phyloP scores from a whole-genome alignment of 2,113 vertebrate genomes.

The Atlantisia rogersi region DNA sequence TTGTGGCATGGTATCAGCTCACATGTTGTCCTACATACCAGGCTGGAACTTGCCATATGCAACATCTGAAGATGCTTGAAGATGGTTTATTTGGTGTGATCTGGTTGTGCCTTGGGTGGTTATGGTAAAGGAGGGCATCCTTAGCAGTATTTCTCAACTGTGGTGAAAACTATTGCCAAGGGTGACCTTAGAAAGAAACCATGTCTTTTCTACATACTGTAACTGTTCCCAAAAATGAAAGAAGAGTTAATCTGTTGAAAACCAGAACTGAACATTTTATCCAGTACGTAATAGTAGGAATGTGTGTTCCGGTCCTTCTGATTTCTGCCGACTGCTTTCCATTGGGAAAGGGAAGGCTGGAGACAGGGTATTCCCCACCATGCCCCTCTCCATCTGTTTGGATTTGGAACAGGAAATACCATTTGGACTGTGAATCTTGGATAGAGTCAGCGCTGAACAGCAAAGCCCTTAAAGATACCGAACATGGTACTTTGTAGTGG shows the following conservation, averaged over 20 bases:
- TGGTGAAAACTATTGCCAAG: not conserved
- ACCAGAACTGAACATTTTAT: not conserved
- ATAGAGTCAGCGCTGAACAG: not conserved
- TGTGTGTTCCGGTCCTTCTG: not conserved
- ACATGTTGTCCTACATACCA: fast-evolving
- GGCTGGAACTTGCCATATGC: not conserved
- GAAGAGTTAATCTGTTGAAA: not conserved
- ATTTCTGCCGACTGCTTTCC: not conserved
- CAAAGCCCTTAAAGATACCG: fast-evolving
- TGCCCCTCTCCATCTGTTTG: not conserved
- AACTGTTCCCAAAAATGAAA: not conserved
- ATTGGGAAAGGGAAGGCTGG: not conserved
- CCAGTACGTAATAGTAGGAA: not conserved
- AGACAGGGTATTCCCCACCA: not conserved
- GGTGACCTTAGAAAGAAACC: not conserved
- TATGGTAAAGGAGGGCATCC: not conserved
- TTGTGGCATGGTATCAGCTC: fast-evolving
- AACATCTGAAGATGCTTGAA: not conserved
- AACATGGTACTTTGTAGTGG: not conserved
- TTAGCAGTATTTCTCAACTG: not conserved
- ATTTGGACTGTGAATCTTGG: not conserved
- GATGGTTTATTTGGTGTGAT: not conserved
- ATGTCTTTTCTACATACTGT: not conserved
- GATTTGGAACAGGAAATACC: not conserved
- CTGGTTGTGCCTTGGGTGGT: not conserved